Evolutionary conservation across 2,113 vertebrate species (phyloP).

Genomic region (Tragelaphus imberbis): DNA sequence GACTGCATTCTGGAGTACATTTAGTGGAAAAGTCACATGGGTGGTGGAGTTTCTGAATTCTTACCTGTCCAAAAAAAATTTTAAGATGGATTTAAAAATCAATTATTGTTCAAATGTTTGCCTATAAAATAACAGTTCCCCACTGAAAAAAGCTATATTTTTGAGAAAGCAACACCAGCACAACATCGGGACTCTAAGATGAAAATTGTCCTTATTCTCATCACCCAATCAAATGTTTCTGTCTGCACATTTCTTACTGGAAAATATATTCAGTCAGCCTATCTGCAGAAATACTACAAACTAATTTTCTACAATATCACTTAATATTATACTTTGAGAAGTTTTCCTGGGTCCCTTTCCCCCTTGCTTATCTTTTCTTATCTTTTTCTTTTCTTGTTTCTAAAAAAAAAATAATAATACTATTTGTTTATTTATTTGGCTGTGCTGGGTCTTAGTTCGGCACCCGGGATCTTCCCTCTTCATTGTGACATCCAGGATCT

Average conservation of each 20-base stretch:
- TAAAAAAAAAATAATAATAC: neutral
- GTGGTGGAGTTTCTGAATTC: neutral
- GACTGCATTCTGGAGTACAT: neutral
- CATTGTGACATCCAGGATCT: neutral
- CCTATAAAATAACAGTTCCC: neutral
- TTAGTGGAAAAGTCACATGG: neutral
- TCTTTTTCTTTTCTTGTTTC: neutral
- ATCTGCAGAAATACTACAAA: neutral
- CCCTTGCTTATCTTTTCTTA: neutral
- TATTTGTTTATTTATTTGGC: neutral
- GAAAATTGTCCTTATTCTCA: neutral
- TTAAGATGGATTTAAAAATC: neutral
- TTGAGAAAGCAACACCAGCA: neutral
- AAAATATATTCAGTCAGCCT: neutral
- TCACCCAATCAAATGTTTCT: neutral
- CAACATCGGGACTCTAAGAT: neutral
- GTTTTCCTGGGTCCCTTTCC: neutral
- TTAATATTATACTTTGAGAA: neutral
- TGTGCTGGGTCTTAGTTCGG: neutral
- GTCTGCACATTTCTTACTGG: neutral
- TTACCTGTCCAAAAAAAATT: neutral
- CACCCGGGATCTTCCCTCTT: neutral
- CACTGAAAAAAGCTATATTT: neutral
- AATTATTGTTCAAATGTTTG: neutral
- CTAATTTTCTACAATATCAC: neutral